Base-by-base conservation (phyloP, 2,113 vertebrate species). In the Scortum barcoo region DNA sequence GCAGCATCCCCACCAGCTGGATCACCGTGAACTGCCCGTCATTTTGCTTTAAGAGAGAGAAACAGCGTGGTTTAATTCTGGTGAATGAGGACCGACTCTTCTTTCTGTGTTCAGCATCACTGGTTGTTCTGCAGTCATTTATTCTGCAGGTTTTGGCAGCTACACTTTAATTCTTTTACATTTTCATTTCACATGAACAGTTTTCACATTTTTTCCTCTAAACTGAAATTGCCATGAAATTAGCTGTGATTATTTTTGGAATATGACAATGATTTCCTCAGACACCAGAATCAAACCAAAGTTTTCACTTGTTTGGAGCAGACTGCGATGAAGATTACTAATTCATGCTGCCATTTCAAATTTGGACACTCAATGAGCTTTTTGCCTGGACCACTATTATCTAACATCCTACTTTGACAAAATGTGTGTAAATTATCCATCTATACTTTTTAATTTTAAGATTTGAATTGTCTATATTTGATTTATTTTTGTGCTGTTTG, bases 1-100 rank as follows among this genome's bases (percentile, higher is more conserved):
- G 93, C 65, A 99, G 84, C 97, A 99, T 98, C 8, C 98, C 98
- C 83, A 99, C 98, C 89, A 99, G 94, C 94, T 99, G 98, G 94
- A 99, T 99, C 86, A 98, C 97, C 0, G 98, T 99, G 89, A 99
- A 99, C 93, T 99, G 98, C 40, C 98, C 98, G 0, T 99, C 98
- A 0, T 99, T 99, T 97, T 99, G 98, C 98, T 99, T 78, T 1
- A 38, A 70, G 78, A 62, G 30, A 24, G 44, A 88, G 6, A 36
- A 48, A 22, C 17, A 76, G 2, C 0, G 28, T 36, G 3, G 6
- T 36, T 36, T 36, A 11, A 66, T 24, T 40, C 28, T 61, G 42
- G 17, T n/a, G 12, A 72, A 57, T 26, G 28, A 72, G 50, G 1
- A 67, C 36, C 60, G 1, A 66, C 10, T 22, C 44, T 67, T 10